phyloP scores from a whole-genome alignment of 2,797 vertebrate genomes.

The Ptychobarbus kaznakovi region DNA sequence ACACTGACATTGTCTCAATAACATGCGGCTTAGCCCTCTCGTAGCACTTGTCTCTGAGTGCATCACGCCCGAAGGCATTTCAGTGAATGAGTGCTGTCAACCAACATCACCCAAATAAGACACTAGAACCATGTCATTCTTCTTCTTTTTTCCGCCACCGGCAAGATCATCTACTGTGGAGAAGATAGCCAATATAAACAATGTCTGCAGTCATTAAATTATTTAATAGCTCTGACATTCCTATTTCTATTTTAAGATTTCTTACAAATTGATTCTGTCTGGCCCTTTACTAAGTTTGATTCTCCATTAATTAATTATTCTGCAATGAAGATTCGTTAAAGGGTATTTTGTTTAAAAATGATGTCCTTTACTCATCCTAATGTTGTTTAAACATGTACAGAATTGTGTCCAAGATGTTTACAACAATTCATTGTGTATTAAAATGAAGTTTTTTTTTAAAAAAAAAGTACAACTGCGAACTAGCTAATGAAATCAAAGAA shows the following conservation, averaged over 20 bases:
- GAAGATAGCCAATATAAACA: conserved; percentile 54
- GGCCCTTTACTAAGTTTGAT: conserved; percentile 44
- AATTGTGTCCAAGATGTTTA: neutral
- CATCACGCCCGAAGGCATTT: neutral
- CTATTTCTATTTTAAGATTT: conserved; percentile 61
- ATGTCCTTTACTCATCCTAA: neutral
- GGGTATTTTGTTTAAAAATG: neutral
- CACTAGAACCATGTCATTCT: conserved; percentile 19
- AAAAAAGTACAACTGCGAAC: conserved; percentile 14
- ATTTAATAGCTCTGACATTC: conserved; percentile 56
- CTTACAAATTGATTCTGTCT: conserved; percentile 58
- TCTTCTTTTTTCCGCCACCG: conserved; percentile 38
- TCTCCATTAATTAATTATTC: conserved; percentile 38
- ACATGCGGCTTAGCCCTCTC: neutral
- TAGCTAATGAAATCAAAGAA: conserved; percentile 35
- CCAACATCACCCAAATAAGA: conserved; percentile 24
- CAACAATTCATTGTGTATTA: neutral
- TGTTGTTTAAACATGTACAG: neutral
- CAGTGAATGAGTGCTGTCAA: conserved; percentile 8
- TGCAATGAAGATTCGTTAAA: conserved; percentile 22
- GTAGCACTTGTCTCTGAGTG: neutral
- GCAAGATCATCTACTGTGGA: conserved; percentile 17
- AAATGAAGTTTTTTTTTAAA: neutral
- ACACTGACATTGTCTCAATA: conserved; percentile 2
- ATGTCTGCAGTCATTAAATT: conserved; percentile 54